These are phyloP conservation scores for Platycercus adscitus DNA, from an alignment of 2,113 vertebrate genomes.

Conservation along the genomic window DNA sequence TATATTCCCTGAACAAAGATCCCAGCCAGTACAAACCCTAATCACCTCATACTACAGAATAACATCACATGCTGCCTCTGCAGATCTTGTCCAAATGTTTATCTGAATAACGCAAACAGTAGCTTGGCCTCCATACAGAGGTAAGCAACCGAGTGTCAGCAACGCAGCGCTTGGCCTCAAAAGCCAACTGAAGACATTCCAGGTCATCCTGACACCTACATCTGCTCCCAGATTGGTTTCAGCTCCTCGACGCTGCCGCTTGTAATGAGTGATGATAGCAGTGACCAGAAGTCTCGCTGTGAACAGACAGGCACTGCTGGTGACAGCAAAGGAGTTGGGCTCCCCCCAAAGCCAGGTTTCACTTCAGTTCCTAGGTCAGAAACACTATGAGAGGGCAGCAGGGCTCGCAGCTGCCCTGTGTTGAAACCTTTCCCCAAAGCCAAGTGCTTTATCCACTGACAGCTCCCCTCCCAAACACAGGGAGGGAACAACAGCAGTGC, in stretches of 20 bases:
- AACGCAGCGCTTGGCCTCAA: neutral
- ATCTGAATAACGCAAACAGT: neutral
- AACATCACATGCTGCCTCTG: neutral
- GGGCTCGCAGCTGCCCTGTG: accelerated
- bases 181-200: neutral
- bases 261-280: accelerated
- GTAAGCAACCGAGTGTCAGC: neutral
- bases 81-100: neutral
- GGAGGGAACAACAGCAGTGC: neutral
- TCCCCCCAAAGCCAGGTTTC: neutral
- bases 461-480: accelerated
- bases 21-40: neutral
- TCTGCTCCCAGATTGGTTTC: neutral
- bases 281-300: neutral
- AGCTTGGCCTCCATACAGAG: neutral
- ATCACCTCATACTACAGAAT: neutral
- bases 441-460: neutral
- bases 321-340: neutral
- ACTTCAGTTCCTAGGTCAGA: neutral
- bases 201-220: slow-evolving; percentile 18
- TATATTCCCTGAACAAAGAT: neutral
- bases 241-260: neutral
- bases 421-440: neutral
- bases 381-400: accelerated
- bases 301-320: neutral